Conservation (phyloP, 37 sponge, comb jelly and placozoan genomes). For the Halichondria panicea region DNA sequence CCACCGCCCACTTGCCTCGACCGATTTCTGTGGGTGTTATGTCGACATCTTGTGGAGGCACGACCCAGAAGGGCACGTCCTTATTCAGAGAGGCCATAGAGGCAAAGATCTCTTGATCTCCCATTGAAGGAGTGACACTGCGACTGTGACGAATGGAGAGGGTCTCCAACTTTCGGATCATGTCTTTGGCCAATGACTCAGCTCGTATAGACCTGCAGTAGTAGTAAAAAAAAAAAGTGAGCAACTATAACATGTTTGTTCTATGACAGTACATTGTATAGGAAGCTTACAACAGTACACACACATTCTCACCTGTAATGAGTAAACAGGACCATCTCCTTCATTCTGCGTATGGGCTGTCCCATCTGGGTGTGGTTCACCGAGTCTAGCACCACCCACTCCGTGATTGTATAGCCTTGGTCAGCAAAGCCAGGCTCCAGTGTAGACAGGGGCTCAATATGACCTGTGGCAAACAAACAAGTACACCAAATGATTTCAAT, state of each 20-base stretch:
- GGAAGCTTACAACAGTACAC: too few relatives aligned
- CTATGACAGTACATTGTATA: not conserved
- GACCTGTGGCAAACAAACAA: not conserved
- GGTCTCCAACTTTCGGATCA: not conserved
- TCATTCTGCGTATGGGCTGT: slow-evolving; percentile 4
- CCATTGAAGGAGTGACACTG: not conserved
- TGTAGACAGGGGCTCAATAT: not conserved
- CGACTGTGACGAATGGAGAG: not conserved
- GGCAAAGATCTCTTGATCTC: not conserved
- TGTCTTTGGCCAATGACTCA: slow-evolving; percentile 29
- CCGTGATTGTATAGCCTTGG: not conserved
- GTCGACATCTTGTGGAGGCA: slow-evolving; percentile 26
- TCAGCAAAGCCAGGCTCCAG: not conserved
- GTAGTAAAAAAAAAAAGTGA: too few relatives aligned
- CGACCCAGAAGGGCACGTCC: slow-evolving; percentile 48
- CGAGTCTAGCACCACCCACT: slow-evolving; percentile 35
- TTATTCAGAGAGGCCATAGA: not conserved
- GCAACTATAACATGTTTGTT: too few relatives aligned
- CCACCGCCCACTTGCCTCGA: slow-evolving; percentile 56
- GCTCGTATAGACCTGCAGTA: slow-evolving; percentile 15
- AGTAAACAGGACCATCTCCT: slow-evolving; percentile 26
- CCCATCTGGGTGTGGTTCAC: slow-evolving; percentile 14
- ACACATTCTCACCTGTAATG: slow-evolving; percentile 30
- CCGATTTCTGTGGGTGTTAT: slow-evolving; percentile 55
- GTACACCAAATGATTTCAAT: not conserved